A percentile compares a stretch with the other conserved stretches of the same genome.
These are phyloP conservation scores for Nannobrachium achirus DNA, from an alignment of 2,113 vertebrate genomes.

Conservation along the genomic window DNA sequence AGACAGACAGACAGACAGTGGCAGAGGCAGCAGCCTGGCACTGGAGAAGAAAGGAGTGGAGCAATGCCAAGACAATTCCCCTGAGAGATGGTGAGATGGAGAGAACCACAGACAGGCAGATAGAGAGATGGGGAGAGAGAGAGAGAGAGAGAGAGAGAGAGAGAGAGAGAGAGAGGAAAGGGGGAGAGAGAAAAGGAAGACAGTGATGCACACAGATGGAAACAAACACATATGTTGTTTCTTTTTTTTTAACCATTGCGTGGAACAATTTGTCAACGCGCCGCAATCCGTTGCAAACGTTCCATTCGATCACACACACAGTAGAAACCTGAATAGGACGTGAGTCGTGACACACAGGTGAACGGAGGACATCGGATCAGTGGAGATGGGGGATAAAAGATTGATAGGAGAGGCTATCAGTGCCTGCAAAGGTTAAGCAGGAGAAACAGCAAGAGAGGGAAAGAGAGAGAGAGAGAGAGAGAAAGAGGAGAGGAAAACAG, in stretches of 20 bases:
- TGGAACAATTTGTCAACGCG: too few relatives aligned
- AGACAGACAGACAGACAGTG: slow-evolving; percentile 28
- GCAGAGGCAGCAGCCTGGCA: slow-evolving; percentile 71
- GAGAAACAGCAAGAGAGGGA: neutral
- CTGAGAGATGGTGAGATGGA: slow-evolving; percentile 68
- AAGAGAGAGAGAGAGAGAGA: slow-evolving; percentile 55
- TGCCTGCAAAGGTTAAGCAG: neutral
- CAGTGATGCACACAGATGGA: neutral
- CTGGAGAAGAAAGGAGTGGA: slow-evolving; percentile 80
- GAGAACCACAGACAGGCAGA: slow-evolving; percentile 45
- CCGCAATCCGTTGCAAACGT: too few relatives aligned
- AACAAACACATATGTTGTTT: neutral
- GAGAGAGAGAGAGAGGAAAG: slow-evolving; percentile 12
- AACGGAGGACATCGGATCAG: too few relatives aligned
- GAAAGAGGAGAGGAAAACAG: slow-evolving; percentile 51
- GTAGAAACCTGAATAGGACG: too few relatives aligned
- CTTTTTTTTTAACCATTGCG: too few relatives aligned
- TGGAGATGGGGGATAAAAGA: too few relatives aligned
- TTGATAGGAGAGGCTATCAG: neutral
- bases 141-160: slow-evolving; percentile 42
- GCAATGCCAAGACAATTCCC: slow-evolving; percentile 81
- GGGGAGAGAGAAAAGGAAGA: neutral
- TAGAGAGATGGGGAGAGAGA: slow-evolving; percentile 28
- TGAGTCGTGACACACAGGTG: too few relatives aligned
- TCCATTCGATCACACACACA: too few relatives aligned